Percentiles rank a stretch among this genome's conserved stretches.
Evolutionary conservation across 2,113 vertebrate genomes (phyloP).

Genomic region (Lophura nycthemera): DNA sequence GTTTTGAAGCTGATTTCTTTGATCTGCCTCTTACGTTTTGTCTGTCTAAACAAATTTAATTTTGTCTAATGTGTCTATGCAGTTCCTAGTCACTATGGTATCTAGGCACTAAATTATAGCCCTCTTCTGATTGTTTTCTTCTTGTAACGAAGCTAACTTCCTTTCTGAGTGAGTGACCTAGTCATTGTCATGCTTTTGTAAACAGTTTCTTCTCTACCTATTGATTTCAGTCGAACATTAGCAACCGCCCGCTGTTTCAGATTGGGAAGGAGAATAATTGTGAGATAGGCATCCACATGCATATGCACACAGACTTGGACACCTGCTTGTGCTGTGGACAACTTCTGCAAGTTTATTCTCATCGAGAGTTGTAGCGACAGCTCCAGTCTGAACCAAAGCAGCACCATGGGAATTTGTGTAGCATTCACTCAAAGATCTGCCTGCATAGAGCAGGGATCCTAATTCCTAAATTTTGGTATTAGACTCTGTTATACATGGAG

Average conservation of each 20-base stretch:
- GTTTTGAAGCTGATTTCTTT: conserved; percentile 30
- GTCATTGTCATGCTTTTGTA: conserved; percentile 57
- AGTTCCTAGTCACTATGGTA: conserved; percentile 42
- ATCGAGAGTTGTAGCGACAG: rapidly evolving
- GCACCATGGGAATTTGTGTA: neutral
- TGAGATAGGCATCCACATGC: conserved; percentile 14
- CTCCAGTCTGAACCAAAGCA: neutral
- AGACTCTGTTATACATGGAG: neutral
- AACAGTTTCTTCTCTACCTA: conserved; percentile 54
- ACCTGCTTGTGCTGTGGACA: neutral
- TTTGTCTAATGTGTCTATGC: conserved; percentile 42
- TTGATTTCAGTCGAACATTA: conserved; percentile 56
- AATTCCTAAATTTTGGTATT: neutral
- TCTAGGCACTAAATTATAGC: conserved; percentile 46
- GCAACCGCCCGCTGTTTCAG: conserved; percentile 45
- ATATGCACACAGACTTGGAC: neutral
- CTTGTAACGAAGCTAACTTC: conserved; percentile 40
- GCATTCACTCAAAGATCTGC: neutral
- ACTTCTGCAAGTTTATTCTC: neutral
- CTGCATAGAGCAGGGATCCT: neutral
- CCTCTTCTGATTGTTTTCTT: conserved; percentile 39
- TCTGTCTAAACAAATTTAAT: conserved; percentile 49
- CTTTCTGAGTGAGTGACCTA: conserved; percentile 33
- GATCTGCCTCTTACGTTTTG: neutral
- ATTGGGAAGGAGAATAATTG: conserved; percentile 27